Evolutionary conservation across 2,797 vertebrate genomes (phyloP), one percentile per base, ranked within the genome.

Genomic region (Esox lucius): DNA sequence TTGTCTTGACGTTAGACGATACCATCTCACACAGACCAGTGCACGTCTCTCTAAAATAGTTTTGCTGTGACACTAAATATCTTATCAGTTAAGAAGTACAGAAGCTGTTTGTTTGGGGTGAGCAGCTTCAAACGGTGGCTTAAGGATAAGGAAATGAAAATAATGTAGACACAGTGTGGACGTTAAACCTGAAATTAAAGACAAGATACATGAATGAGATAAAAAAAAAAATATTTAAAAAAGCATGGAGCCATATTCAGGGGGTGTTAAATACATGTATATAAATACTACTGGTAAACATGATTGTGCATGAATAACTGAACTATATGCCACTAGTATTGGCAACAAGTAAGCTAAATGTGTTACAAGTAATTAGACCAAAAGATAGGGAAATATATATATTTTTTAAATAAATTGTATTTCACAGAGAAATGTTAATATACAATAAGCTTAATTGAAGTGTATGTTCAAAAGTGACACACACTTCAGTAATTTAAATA

Each of bases 141-240:
- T 73, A 15, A 26, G 35, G n/a, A 39, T 46, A 48, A 49, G 26
- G 72, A 48, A 49, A 26, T 72, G 65, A n/a, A 66, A 66, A 73
- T 73, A 5, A 24, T 39, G 39, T 1, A 6, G 39, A 42, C 39
- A 6, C n/a, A n/a, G n/a, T n/a, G n/a, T n/a, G n/a, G n/a, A n/a
- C n/a, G 28, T 31, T 3, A 31, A 31, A 6, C 5, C 42, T 42
- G 4, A 42, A 6, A 9, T 42, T 42, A 9, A 42, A 42, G 39
- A 42, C 9, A 51, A 51, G 49, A 51, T 51, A 51, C 28, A 31
- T 31, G 28, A 31, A 31, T 31, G 28, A 31, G 28, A 31, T 31
- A 31, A 3, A 31, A 31, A 28, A 42, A 42, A 4, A 42, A 5
- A 9, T 39, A 39, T 3, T 3, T 39, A 8, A 11, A 59, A 59